Conservation (phyloP, 2,797 vertebrate genomes). For the Orestias chungarensis region DNA sequence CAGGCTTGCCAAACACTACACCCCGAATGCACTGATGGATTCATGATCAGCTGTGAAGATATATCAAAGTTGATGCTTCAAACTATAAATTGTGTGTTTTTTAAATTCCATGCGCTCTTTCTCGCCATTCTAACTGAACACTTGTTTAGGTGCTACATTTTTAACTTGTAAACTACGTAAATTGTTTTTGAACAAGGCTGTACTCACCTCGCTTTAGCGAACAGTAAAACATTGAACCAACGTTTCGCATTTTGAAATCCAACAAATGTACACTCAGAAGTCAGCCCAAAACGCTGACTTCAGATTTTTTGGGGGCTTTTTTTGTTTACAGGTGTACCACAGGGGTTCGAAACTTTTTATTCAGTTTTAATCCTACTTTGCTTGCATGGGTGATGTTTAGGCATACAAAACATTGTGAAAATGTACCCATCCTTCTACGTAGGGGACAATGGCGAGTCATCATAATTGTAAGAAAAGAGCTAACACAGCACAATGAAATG, state of each 20-base stretch:
- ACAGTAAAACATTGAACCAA: not conserved
- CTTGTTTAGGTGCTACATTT: too few species aligned
- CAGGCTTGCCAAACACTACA: conserved; percentile 13
- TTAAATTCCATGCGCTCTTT: conserved; percentile 6
- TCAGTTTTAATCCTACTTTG: not conserved
- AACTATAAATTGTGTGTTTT: conserved; percentile 7
- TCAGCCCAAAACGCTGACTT: not conserved
- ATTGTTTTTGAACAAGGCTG: not conserved
- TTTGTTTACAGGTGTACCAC: not conserved
- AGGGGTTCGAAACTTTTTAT: not conserved
- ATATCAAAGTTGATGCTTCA: not conserved
- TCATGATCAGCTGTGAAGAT: not conserved
- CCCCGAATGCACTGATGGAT: conserved; percentile 15
- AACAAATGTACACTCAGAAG: conserved; percentile 4
- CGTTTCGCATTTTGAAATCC: not conserved
- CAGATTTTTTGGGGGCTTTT: not conserved
- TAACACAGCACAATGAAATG: not conserved
- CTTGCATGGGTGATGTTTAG: not conserved
- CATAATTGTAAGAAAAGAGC: not conserved
- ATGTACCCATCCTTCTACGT: not conserved
- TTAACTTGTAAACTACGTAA: not conserved
- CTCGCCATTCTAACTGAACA: conserved; percentile 1
- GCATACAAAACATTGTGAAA: not conserved
- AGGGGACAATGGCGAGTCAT: too few species aligned
- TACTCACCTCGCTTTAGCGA: not conserved